Conservation (phyloP, 1,140 invertebrate genomes). For the Leptinotarsa defecta region DNA sequence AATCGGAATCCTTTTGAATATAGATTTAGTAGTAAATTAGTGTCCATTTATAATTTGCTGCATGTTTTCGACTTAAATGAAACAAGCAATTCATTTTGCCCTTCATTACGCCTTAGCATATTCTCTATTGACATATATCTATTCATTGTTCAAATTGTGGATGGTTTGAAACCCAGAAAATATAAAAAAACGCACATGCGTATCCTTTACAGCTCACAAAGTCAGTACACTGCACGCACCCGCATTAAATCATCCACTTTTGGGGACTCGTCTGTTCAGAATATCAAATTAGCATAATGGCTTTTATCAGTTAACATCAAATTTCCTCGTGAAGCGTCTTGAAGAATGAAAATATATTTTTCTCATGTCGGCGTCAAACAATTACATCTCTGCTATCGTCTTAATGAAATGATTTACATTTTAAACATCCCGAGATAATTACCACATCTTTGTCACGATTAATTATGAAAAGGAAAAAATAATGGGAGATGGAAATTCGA, state of each 20-base stretch:
- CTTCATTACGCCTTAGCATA: no score
- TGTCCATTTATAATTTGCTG: no score
- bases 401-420: conserved; percentile 22
- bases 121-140: no score
- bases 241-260: neutral
- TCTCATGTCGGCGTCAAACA: conserved; percentile 13
- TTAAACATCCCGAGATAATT: conserved; percentile 16
- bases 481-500: no score
- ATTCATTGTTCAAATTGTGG: no score
- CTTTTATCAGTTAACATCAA: conserved; percentile 21
- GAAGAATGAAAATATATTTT: conserved; percentile 1
- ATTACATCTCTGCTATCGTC: conserved; percentile 9
- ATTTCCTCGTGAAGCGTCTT: neutral
- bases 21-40: no score
- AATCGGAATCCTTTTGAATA: no score
- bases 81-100: no score
- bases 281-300: conserved; percentile 11
- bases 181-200: no score
- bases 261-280: neutral
- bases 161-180: no score
- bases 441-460: conserved; percentile 17
- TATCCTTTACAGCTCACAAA: neutral
- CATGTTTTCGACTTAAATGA: no score
- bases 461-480: neutral
- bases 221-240: neutral